These are phyloP conservation scores for human (Homo sapiens) DNA, from an alignment of 2,113 vertebrate genomes.

Conservation along the genomic window DNA sequence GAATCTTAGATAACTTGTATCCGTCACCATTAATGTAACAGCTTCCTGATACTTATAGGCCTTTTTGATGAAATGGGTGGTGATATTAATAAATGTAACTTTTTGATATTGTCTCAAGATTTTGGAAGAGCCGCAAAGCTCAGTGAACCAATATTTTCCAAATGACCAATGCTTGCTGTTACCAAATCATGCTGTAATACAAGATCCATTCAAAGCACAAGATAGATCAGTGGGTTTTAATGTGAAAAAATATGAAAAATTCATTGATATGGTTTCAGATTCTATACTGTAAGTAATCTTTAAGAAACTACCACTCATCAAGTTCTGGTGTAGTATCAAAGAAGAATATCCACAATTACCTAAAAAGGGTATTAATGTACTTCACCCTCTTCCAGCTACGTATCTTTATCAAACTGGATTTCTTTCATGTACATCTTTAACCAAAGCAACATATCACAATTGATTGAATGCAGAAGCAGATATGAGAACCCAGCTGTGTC, in stretches of 20 bases:
- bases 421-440: background rate
- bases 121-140: background rate
- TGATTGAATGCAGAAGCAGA: conserved; percentile 2
- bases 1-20: background rate
- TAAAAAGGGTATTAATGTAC: conserved; percentile 4
- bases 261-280: background rate
- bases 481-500: background rate
- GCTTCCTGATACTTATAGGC: background rate
- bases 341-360: background rate
- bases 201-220: conserved; percentile 35
- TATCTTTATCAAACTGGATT: background rate
- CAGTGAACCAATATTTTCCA: background rate
- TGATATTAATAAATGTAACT: background rate
- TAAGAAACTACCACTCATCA: background rate
- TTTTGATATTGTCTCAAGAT: background rate
- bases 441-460: background rate
- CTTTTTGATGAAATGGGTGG: background rate
- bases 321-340: background rate
- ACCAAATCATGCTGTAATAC: background rate
- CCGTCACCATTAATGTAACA: background rate
- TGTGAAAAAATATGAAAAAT: background rate
- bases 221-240: conserved; percentile 28
- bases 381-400: background rate
- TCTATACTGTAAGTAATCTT: background rate
- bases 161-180: background rate